phyloP scores from a whole-genome alignment of 2,797 vertebrate species.

The Scleropages formosus region DNA sequence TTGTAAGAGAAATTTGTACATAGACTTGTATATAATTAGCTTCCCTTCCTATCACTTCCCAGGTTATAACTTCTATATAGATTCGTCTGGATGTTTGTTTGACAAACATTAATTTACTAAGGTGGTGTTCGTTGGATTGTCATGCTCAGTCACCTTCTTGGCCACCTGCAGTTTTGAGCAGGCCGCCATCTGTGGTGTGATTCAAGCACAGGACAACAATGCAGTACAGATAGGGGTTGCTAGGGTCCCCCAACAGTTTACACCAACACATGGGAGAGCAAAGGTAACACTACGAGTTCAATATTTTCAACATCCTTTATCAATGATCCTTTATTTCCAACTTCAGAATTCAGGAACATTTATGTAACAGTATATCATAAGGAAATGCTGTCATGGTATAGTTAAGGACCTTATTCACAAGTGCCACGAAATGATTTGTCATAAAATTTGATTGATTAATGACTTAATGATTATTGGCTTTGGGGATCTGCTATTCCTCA shows the following conservation, averaged over 20 bases:
- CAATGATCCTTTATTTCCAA: no score
- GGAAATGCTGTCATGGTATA: no score
- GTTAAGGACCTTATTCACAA: no score
- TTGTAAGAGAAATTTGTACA: no score
- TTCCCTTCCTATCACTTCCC: no score
- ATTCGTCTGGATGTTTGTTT: no score
- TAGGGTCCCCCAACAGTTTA: slow-evolving; percentile 71
- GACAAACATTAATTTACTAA: background rate
- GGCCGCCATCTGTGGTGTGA: slow-evolving; percentile 88
- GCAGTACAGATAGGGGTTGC: slow-evolving; percentile 71
- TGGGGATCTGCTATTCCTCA: slow-evolving; percentile 86
- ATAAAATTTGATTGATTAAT: no score
- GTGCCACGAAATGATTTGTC: no score
- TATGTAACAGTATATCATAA: background rate
- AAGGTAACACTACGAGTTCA: slow-evolving; percentile 61
- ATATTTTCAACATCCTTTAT: no score
- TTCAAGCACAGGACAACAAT: slow-evolving; percentile 72
- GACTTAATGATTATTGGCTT: background rate
- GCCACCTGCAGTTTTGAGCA: slow-evolving; percentile 88
- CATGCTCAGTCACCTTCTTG: slow-evolving; percentile 87
- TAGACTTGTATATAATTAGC: no score
- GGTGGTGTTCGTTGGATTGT: no score
- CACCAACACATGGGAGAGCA: slow-evolving; percentile 78
- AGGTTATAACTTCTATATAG: no score
- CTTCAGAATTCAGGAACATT: background rate